A percentile compares a stretch with the other conserved stretches of the same genome.
phyloP scores from a whole-genome alignment of 2,888 invertebrate species.

The Cremastinae sp. region DNA sequence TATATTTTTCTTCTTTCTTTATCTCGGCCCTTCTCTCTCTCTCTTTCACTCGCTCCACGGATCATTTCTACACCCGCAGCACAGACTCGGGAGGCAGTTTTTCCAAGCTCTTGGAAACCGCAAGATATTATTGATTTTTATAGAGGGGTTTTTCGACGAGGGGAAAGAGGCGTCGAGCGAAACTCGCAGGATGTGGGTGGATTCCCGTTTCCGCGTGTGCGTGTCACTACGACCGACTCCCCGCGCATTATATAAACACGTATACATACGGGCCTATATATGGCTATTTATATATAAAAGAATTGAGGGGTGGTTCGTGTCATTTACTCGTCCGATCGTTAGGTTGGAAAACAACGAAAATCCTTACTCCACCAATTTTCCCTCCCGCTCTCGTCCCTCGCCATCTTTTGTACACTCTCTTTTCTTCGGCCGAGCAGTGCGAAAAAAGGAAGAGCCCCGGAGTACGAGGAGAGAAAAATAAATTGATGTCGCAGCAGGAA shows the following conservation, averaged over 20 bases:
- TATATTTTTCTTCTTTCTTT: constrained; percentile 9
- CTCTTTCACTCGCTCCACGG: constrained; percentile 52
- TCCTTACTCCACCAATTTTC: constrained; percentile 65
- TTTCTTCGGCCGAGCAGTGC: constrained; percentile 6
- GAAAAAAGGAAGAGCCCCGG: constrained; percentile 18
- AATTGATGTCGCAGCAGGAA: constrained; percentile 61
- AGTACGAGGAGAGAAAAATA: constrained; percentile 27
- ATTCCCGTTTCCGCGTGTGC: constrained; percentile 63
- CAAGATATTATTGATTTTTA: constrained; percentile 81
- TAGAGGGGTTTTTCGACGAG: constrained; percentile 66
- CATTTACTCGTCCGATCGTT: constrained; percentile 76
- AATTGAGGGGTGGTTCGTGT: constrained; percentile 66
- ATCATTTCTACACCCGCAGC: constrained; percentile 41
- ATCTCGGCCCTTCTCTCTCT: constrained; percentile 45
- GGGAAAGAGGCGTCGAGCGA: constrained; percentile 1
- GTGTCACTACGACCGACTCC: constrained; percentile 42
- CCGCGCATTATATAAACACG: constrained; percentile 18
- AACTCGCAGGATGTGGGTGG: constrained; percentile 63
- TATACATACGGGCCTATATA: constrained; percentile 1
- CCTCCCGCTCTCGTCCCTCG: constrained; percentile 13
- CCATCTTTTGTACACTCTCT: neutral
- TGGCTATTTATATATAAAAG: constrained; percentile 31
- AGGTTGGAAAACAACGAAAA: constrained; percentile 67
- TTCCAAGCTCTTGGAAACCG: constrained; percentile 77
- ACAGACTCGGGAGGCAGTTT: constrained; percentile 59